A percentile compares a stretch with the other conserved stretches of the same genome.
Conservation (phyloP, 2,888 invertebrate genomes). For the Aricia artaxerxes region DNA sequence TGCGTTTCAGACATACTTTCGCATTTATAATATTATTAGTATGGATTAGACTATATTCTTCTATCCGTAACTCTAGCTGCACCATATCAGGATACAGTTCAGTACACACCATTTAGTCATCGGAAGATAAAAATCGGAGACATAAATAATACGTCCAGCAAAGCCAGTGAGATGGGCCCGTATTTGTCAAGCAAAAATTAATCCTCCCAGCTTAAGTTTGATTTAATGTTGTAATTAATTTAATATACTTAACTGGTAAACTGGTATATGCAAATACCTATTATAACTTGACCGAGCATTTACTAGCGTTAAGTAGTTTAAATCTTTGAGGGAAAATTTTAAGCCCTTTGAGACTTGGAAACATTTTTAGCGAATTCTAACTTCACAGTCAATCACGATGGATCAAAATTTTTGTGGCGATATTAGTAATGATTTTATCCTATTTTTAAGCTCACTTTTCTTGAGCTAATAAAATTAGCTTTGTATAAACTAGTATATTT, state of each 20-base stretch:
- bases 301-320: neutral
- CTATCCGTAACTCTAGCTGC: too few species aligned
- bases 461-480: too few species aligned
- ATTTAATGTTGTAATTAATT: conserved; percentile 24
- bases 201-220: conserved; percentile 15
- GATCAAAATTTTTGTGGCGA: too few species aligned
- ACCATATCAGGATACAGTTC: neutral
- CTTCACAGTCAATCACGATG: too few species aligned
- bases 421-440: too few species aligned
- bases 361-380: too few species aligned
- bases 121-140: neutral
- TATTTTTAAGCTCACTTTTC: too few species aligned
- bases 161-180: neutral
- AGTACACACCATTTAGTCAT: neutral
- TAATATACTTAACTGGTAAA: conserved; percentile 4
- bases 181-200: conserved; percentile 26
- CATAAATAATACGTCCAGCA: conserved; percentile 1
- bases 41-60: too few species aligned
- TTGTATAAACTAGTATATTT: too few species aligned
- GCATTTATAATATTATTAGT: too few species aligned
- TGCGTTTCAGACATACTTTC: too few species aligned
- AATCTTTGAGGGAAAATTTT: neutral
- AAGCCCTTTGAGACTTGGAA: neutral
- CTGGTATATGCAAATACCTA: neutral
- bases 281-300: neutral